Base-by-base conservation (phyloP, 2,888 invertebrate genomes). In the Melipona beecheii region DNA sequence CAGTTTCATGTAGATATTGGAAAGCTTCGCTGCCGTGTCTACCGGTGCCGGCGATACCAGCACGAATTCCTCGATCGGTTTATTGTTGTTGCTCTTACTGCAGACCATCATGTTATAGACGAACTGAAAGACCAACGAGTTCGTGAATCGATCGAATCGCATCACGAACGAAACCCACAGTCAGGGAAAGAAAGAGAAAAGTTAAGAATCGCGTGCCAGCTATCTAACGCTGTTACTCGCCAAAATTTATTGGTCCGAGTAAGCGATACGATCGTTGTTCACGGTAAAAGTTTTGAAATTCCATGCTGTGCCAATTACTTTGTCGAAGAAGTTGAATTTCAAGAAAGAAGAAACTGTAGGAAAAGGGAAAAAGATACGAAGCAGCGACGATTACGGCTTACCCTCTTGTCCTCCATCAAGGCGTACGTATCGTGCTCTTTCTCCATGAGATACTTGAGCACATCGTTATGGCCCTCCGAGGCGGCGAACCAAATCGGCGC, bases 31-130 rank as follows among this genome's bases (percentile, higher is more conserved):
- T 31, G 99, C 99, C 21, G 99, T 98, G 94, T 99, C 99, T 50
- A 99, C 99, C 0, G 99, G 99, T 5, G 99, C 99, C n/a, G 99
- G 99, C 0, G 99, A 99, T n/a, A 99, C 98, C 81, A 99, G 95
- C 49, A 99, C 97, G 94, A 99, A 99, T 94, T 99, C 99, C 94
- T 99, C 98, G 86, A 99, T 98, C 0, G 99, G 99, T 92, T 98
- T 97, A 94, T 99, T 99, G 93, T 98, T 97, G 95, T 98, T 96
- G 95, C 98, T 98, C 94, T 99, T 99, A 43, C 99, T 98, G 94
- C 99, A 98, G 58, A 99, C 97, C 99, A 99, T 99, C 92, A 99
- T 95, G 94, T 99, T 99, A 95, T 99, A 99, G 74, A 99, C 98
- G 94, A 99, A 99, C 96, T 94, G 91, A 21, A 91, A 89, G 75